Evolutionary conservation across 2,888 invertebrate species (phyloP).

Genomic region (Cephus runcator): DNA sequence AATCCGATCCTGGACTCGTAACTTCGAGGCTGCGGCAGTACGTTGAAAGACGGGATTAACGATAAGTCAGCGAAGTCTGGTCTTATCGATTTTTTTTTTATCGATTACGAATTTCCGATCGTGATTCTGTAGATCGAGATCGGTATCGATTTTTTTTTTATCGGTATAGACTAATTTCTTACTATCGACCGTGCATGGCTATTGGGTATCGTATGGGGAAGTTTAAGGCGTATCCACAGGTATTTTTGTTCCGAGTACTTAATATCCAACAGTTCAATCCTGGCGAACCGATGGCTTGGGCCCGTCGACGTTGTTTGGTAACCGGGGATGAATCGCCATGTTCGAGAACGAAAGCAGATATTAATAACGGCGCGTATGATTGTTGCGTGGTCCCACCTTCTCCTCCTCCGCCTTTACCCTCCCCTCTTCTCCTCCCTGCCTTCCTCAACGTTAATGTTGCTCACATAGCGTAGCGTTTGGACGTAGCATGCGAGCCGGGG

Average conservation of each 20-base stretch:
- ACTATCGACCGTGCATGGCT: background rate
- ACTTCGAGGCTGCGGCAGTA: background rate
- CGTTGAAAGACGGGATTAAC: background rate
- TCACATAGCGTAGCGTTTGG: slow-evolving; percentile 50
- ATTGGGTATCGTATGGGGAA: background rate
- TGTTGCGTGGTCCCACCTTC: slow-evolving; percentile 45
- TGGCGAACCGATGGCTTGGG: background rate
- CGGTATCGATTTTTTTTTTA: no score
- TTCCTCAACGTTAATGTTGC: slow-evolving; percentile 56
- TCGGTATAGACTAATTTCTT: background rate
- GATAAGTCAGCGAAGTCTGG: background rate
- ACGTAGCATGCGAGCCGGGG: slow-evolving; percentile 49
- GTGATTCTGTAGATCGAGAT: no score
- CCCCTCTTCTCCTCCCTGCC: slow-evolving; percentile 31
- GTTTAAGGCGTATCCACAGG: background rate
- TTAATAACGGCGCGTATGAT: slow-evolving; percentile 53
- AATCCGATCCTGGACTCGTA: background rate
- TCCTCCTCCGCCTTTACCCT: slow-evolving; percentile 28
- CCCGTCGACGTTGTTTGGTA: slow-evolving; percentile 28
- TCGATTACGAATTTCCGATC: background rate
- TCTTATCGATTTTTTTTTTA: background rate
- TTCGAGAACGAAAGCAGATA: slow-evolving; percentile 49
- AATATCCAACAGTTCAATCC: background rate
- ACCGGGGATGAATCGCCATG: slow-evolving; percentile 33
- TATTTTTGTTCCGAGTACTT: background rate